phyloP scores from a whole-genome alignment of 2,113 vertebrate genomes.

The Tretioscincus oriximinensis region DNA sequence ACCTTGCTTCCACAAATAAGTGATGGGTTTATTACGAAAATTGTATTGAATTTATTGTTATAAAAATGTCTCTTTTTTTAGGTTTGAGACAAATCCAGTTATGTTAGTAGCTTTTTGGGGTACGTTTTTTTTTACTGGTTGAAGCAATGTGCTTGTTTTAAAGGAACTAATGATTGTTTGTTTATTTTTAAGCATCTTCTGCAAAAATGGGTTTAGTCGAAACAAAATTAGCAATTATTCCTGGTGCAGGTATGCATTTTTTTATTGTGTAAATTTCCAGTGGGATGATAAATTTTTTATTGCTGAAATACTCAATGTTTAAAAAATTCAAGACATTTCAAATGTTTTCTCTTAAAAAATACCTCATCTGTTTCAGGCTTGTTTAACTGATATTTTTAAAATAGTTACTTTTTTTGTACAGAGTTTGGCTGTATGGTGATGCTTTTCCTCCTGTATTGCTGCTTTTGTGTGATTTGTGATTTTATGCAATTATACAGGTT shows the following conservation, averaged over 20 bases:
- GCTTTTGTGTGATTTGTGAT: too few relatives aligned
- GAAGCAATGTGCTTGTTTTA: not conserved
- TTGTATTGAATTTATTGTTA: too few relatives aligned
- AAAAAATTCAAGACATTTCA: not conserved
- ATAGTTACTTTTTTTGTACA: not conserved
- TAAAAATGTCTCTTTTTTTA: slow-evolving; percentile 9
- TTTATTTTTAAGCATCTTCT: slow-evolving; percentile 77
- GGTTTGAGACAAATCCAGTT: slow-evolving; percentile 3
- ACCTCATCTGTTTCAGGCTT: not conserved
- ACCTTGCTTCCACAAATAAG: not conserved
- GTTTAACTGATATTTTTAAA: not conserved
- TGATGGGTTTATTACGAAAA: slow-evolving; percentile 5
- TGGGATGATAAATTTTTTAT: not conserved
- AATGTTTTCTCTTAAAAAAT: not conserved
- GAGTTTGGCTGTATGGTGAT: too few relatives aligned
- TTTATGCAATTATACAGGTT: too few relatives aligned
- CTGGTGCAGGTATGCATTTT: slow-evolving; percentile 87
- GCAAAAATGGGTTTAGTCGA: slow-evolving; percentile 98
- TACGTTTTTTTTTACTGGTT: not conserved
- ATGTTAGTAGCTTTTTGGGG: not conserved
- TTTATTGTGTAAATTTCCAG: not conserved
- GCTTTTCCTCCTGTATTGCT: too few relatives aligned
- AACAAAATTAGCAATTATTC: slow-evolving; percentile 93
- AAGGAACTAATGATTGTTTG: slow-evolving; percentile 5
- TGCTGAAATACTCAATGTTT: not conserved